Evolutionary conservation across 2,888 invertebrate genomes (phyloP).

Genomic region (Limnephilus auricula): DNA sequence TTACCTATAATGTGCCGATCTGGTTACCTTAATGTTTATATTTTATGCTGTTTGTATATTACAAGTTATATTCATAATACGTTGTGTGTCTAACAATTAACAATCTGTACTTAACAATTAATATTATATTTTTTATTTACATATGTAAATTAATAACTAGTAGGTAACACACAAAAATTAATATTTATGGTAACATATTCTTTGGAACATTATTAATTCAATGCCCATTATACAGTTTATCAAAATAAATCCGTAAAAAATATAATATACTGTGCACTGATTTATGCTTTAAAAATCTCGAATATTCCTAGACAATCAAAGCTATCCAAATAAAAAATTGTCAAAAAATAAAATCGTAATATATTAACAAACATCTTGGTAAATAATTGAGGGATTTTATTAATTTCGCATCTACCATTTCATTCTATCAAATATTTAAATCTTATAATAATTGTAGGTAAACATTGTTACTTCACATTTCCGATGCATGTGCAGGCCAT

Average conservation of each 20-base stretch:
- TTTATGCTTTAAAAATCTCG: constrained; percentile 11
- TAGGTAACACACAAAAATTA: constrained; percentile 45
- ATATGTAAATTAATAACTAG: constrained; percentile 26
- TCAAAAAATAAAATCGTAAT: constrained; percentile 6
- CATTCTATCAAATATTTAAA: not conserved
- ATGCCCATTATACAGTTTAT: constrained; percentile 24
- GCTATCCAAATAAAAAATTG: constrained; percentile 6
- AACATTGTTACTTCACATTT: no score
- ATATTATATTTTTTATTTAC: constrained; percentile 9
- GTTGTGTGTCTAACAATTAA: not conserved
- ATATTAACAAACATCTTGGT: not conserved
- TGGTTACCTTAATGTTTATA: not conserved
- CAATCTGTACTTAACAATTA: constrained; percentile 3
- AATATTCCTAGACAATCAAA: constrained; percentile 7
- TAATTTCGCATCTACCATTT: not conserved
- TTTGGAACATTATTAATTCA: constrained; percentile 52
- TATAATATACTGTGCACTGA: not conserved
- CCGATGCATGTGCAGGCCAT: no score
- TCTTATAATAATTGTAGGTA: not conserved
- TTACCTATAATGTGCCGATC: not conserved
- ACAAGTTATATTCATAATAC: not conserved
- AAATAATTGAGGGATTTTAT: not conserved
- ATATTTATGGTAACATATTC: constrained; percentile 56
- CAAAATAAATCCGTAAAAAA: constrained; percentile 5
- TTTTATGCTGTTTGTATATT: not conserved